Base-by-base conservation (phyloP, 2,113 vertebrate genomes). In the Chrysochloris asiatica region DNA sequence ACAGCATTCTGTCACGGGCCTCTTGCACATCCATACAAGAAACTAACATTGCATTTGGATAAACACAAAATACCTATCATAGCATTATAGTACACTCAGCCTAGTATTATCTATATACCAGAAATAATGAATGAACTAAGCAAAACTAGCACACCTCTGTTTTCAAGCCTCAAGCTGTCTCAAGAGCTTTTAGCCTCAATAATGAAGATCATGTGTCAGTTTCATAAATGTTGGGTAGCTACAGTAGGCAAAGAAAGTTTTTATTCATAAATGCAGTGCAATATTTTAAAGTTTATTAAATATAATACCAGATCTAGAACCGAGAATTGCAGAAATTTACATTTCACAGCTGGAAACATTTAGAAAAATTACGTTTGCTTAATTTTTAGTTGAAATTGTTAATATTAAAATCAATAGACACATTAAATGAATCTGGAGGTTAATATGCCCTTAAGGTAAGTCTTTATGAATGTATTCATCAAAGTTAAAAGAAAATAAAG, bases 1-100 rank as follows among this genome's bases (percentile, higher is more conserved):
- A 97, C 96, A 97, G 97, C 97, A 97, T 97, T 97, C 96, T 94
- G 95, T 97, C 96, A 98, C 97, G 97, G 97, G 98, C 97, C 96
- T 97, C 97, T 98, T 98, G 97, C 96, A 98, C 98, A 98, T 98
- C 98, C 97, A 98, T 98, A 98, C 97, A 96, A 96, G 96, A 97
- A 98, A 97, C 95, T 98, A 94, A 92, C 95, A 54, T 97, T 98
- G 97, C 93, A 96, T 97, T 97, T 97, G 95, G 92, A 97, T 95
- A 97, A 98, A 97, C 97, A 98, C 95, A 97, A 98, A 98, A 98
- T 98, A 98, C 84, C 96, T 98, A 98, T 97, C 47, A 26, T 96
- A 97, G 97, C 97, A 98, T 98, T 98, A 73, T 95, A 97, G 83
- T 98, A 98, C 97, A 97, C 97, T 98, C 97, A 96, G 94, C 94